A percentile compares a stretch with the other conserved stretches of the same genome.
These are phyloP conservation scores for Dolichomitus sp. DNA, from an alignment of 2,888 invertebrate species.

Conservation along the genomic window DNA sequence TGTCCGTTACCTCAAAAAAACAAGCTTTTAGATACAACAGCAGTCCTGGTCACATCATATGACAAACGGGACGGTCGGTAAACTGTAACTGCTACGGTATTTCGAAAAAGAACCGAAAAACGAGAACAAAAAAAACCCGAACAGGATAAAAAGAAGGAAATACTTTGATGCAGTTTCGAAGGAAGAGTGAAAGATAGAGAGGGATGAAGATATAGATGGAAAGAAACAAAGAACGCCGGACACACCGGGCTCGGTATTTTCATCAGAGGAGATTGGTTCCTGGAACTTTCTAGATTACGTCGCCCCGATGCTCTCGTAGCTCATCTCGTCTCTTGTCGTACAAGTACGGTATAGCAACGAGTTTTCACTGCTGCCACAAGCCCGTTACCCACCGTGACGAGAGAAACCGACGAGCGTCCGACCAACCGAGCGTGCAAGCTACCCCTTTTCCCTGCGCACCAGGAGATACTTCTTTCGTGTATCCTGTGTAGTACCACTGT, in stretches of 20 bases:
- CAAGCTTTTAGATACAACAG: not conserved
- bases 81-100: slow-evolving; percentile 72
- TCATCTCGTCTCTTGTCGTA: slow-evolving; percentile 57
- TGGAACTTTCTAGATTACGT: slow-evolving; percentile 78
- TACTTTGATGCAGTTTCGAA: slow-evolving; percentile 71
- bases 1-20: slow-evolving; percentile 8
- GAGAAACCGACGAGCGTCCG: slow-evolving; percentile 26
- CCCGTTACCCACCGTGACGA: slow-evolving; percentile 26
- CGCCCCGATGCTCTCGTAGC: slow-evolving; percentile 64
- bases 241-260: slow-evolving; percentile 76
- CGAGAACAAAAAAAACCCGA: not conserved
- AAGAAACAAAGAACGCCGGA: slow-evolving; percentile 61
- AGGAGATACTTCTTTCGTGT: not conserved
- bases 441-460: not conserved
- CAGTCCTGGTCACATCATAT: not conserved
- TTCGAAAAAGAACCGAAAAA: slow-evolving; percentile 66
- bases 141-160: slow-evolving; percentile 4
- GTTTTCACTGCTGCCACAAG: slow-evolving; percentile 22
- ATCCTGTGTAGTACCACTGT: slow-evolving; percentile 15
- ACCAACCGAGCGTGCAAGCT: slow-evolving; percentile 36
- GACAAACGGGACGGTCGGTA: slow-evolving; percentile 49
- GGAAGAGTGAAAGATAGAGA: slow-evolving; percentile 15
- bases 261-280: slow-evolving; percentile 81
- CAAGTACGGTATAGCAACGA: slow-evolving; percentile 55
- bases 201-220: slow-evolving; percentile 37